phyloP scores from a whole-genome alignment of 2,888 invertebrate genomes.

The Cephalotes varians region DNA sequence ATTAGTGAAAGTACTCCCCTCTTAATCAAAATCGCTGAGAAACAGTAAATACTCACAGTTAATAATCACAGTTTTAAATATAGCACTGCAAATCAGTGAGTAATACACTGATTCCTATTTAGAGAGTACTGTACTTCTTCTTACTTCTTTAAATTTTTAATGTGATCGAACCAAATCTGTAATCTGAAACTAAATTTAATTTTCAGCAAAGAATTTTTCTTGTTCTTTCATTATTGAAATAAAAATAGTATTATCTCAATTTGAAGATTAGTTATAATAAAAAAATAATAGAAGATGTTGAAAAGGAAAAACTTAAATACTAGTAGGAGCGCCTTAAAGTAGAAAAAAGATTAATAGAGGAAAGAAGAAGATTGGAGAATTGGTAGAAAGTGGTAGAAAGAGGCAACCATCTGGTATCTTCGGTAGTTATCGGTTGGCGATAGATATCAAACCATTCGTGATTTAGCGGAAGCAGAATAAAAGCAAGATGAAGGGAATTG shows the following conservation, averaged over 20 bases:
- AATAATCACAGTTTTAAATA: too few relatives aligned
- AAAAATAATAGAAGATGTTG: slow-evolving; percentile 36
- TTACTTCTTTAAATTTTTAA: not conserved
- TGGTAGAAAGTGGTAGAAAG: slow-evolving; percentile 30
- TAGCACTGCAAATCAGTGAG: too few relatives aligned
- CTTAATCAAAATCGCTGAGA: too few relatives aligned
- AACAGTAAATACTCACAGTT: too few relatives aligned
- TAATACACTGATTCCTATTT: too few relatives aligned
- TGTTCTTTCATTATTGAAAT: not conserved
- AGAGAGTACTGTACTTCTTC: not conserved
- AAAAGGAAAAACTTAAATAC: slow-evolving; percentile 49
- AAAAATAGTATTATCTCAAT: slow-evolving; percentile 9
- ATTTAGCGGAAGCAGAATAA: slow-evolving; percentile 72
- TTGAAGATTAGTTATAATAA: not conserved
- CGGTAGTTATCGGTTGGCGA: slow-evolving; percentile 70
- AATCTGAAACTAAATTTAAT: not conserved
- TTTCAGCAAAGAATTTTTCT: not conserved
- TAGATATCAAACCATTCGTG: slow-evolving; percentile 74
- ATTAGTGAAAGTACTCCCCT: too few relatives aligned
- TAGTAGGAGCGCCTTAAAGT: slow-evolving; percentile 12
- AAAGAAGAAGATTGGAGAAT: slow-evolving; percentile 34
- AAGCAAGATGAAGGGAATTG: slow-evolving; percentile 74
- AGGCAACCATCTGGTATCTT: slow-evolving; percentile 71
- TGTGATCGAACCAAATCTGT: not conserved
- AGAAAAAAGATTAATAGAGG: slow-evolving; percentile 19